Percentiles rank a stretch among this genome's conserved stretches.
Conservation (phyloP, 2,113 vertebrate genomes). For the Prietella phreatophila region DNA sequence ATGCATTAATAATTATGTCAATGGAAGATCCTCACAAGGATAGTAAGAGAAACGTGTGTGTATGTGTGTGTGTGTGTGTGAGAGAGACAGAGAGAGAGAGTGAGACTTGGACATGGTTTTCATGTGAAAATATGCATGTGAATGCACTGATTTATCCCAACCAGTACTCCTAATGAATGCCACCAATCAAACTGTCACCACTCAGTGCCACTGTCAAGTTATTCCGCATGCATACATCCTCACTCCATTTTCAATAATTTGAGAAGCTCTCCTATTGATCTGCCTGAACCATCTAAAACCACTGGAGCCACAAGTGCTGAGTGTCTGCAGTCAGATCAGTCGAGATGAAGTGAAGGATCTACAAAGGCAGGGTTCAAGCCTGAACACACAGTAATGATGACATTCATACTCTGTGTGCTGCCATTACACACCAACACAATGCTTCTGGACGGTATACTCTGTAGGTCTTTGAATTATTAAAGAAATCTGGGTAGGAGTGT, state of each 20-base stretch:
- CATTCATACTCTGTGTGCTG: constrained; percentile 49
- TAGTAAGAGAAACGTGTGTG: neutral
- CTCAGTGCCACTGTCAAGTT: constrained; percentile 9
- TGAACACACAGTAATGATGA: constrained; percentile 55
- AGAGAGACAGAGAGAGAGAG: neutral
- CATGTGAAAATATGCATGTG: constrained; percentile 13
- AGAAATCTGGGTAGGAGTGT: neutral
- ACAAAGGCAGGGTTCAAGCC: constrained; percentile 71
- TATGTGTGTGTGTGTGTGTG: neutral
- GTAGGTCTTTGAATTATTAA: neutral
- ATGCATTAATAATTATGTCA: constrained; percentile 2
- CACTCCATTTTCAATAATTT: neutral
- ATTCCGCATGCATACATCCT: constrained; percentile 3
- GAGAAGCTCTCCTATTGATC: constrained; percentile 37
- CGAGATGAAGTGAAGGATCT: constrained; percentile 69
- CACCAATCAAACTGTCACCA: constrained; percentile 16
- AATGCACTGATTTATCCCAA: constrained; percentile 6
- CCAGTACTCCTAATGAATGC: constrained; percentile 3
- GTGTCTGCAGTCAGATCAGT: constrained; percentile 65
- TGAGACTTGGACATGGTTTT: neutral
- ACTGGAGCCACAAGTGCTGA: constrained; percentile 63
- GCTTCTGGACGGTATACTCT: neutral
- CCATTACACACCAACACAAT: neutral
- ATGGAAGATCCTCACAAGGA: neutral
- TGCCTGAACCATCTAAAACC: constrained; percentile 57